Percentiles rank a stretch among this genome's conserved stretches.
phyloP scores from a whole-genome alignment of 2,113 vertebrate species.

The Madoqua kirkii region DNA sequence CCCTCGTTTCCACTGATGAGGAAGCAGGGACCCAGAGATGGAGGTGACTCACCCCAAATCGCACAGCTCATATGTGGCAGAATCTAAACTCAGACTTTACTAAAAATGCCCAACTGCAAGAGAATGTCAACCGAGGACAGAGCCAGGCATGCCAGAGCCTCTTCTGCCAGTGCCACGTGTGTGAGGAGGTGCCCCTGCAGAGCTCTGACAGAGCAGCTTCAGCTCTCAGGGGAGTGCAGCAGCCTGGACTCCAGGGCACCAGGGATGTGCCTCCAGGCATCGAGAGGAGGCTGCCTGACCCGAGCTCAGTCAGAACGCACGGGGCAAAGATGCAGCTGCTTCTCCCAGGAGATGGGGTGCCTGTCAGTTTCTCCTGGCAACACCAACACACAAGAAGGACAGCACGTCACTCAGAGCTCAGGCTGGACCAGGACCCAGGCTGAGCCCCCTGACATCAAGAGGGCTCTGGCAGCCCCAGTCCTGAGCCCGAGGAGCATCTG shows the following conservation, averaged over 20 bases:
- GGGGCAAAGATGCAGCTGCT: background rate
- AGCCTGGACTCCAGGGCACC: background rate
- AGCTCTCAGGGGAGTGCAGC: fast-evolving
- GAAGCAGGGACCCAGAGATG: background rate
- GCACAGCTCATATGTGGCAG: background rate
- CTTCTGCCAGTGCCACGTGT: background rate
- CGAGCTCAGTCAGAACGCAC: fast-evolving
- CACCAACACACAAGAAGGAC: background rate
- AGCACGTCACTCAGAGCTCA: background rate
- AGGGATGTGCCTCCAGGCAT: background rate
- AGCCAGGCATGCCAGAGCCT: background rate
- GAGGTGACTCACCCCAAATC: background rate
- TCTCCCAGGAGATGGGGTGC: background rate
- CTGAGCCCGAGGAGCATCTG: background rate
- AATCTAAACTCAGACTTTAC: background rate
- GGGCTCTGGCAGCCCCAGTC: background rate
- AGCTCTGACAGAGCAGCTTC: background rate
- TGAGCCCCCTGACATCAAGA: background rate
- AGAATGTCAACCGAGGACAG: background rate
- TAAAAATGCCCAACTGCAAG: background rate
- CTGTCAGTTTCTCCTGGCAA: fast-evolving
- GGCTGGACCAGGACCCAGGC: background rate
- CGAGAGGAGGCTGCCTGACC: background rate
- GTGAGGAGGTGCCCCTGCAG: fast-evolving
- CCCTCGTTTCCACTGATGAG: background rate